Conservation (phyloP, 2,797 vertebrate species). For the Lepilemur septentrionalis region DNA sequence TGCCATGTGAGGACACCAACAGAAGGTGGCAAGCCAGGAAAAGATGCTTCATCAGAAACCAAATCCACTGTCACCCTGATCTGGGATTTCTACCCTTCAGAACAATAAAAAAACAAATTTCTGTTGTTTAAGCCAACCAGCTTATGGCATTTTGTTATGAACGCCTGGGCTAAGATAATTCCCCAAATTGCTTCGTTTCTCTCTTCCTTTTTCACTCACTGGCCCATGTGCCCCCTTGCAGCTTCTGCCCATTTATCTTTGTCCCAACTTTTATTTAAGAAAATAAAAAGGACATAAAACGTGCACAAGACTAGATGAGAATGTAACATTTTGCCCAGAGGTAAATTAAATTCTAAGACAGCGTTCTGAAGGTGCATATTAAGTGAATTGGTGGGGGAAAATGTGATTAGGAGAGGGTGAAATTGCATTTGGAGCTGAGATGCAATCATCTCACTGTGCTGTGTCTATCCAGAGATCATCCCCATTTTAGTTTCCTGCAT, state of each 20-base stretch:
- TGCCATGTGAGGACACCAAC: no score
- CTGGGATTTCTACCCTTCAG: background rate
- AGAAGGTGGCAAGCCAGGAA: background rate
- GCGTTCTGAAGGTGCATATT: conserved; percentile 48
- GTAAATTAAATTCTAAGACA: conserved; percentile 61
- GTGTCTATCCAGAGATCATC: conserved; percentile 5
- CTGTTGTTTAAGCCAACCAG: background rate
- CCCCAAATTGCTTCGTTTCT: background rate
- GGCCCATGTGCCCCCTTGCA: background rate
- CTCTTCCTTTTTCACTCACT: background rate
- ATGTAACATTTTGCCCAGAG: conserved; percentile 47
- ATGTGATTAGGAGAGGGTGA: background rate
- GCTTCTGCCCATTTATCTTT: conserved; percentile 54
- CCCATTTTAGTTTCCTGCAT: background rate
- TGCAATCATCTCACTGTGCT: background rate
- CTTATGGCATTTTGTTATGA: background rate
- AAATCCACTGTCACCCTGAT: background rate
- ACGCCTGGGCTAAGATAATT: background rate
- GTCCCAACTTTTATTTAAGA: conserved; percentile 62
- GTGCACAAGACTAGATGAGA: background rate
- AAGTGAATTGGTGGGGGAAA: background rate
- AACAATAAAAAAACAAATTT: background rate
- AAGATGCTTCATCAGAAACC: background rate
- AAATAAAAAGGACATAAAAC: conserved; percentile 62
- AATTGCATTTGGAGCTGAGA: background rate